phyloP scores from a whole-genome alignment of 2,113 vertebrate species.

The Erinaceus europaeus region DNA sequence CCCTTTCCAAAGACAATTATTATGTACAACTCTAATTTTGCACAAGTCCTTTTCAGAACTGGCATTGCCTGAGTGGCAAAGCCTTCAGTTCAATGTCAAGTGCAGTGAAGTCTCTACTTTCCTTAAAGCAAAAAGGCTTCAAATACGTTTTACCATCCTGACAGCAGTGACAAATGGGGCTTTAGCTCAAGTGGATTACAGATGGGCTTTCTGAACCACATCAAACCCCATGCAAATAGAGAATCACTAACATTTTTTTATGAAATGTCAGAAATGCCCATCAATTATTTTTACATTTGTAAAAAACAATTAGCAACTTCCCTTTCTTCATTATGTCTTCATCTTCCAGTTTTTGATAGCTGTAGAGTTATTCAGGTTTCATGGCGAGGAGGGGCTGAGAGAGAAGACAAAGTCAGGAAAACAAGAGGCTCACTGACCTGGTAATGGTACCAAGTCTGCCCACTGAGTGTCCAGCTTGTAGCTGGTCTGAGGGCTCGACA shows the following conservation, averaged over 20 bases:
- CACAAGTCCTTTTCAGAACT: constrained; percentile 47
- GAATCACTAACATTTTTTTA: constrained; percentile 29
- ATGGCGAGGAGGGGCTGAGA: neutral
- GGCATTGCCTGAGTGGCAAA: constrained; percentile 63
- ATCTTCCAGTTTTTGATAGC: neutral
- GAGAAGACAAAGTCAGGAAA: neutral
- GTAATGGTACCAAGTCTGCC: no score
- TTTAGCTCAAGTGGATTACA: constrained; percentile 51
- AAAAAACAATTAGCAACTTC: constrained; percentile 27
- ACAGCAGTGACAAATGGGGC: constrained; percentile 62
- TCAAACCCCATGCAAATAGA: constrained; percentile 36
- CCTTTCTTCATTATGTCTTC: constrained; percentile 20
- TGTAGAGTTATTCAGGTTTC: neutral
- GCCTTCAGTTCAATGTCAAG: constrained; percentile 65
- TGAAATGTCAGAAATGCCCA: constrained; percentile 67
- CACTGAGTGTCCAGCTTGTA: neutral
- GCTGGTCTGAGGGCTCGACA: neutral
- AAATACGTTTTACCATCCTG: constrained; percentile 34
- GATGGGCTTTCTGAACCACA: constrained; percentile 59
- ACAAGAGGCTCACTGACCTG: neutral
- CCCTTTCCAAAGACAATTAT: constrained; percentile 56
- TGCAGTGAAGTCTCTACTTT: constrained; percentile 57
- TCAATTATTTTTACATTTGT: constrained; percentile 45
- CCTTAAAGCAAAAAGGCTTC: constrained; percentile 73
- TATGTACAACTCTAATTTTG: constrained; percentile 53